A percentile compares a stretch with the other conserved stretches of the same genome.
Conservation (phyloP, 2,113 vertebrate genomes). For the Ailurus styani region DNA sequence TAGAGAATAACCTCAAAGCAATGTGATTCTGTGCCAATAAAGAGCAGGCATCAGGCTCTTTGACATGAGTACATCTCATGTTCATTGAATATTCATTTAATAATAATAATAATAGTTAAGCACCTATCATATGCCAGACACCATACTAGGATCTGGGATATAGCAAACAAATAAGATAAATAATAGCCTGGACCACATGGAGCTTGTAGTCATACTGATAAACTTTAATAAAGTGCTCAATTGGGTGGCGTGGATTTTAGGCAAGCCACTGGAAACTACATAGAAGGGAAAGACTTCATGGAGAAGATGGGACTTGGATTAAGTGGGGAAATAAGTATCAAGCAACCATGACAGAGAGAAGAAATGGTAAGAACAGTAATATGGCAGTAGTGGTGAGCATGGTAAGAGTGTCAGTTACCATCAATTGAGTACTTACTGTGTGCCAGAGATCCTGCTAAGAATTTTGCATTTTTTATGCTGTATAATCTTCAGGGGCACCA, state of each 20-base stretch:
- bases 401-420: neutral
- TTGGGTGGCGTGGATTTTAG: neutral
- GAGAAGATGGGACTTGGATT: neutral
- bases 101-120: neutral
- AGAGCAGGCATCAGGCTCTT: neutral
- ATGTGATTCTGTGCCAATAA: neutral
- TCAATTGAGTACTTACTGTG: too few species aligned
- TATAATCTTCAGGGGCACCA: neutral
- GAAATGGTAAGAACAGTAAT: neutral
- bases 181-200: neutral
- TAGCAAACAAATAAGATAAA: neutral
- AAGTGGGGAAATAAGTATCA: neutral
- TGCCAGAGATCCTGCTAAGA: neutral
- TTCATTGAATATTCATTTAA: neutral
- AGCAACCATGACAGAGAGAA: neutral
- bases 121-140: neutral
- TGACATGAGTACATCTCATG: neutral
- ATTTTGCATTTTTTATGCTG: neutral
- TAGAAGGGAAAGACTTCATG: neutral
- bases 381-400: rapidly evolving
- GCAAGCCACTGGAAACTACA: neutral
- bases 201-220: neutral
- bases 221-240: neutral
- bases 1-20: neutral
- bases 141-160: neutral